Base-by-base conservation (phyloP, 2,113 vertebrate species). In the Octodon degus region DNA sequence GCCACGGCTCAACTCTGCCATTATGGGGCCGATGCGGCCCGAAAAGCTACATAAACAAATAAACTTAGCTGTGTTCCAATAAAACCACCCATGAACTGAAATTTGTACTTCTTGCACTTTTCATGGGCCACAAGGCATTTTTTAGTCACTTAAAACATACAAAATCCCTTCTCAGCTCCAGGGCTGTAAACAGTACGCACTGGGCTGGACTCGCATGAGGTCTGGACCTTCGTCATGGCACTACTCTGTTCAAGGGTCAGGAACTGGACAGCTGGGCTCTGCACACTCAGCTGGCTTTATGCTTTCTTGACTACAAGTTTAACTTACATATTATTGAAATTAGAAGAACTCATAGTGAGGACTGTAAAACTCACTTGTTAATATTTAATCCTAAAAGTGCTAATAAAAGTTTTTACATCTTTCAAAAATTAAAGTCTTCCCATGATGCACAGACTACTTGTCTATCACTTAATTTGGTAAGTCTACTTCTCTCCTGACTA, bases 351-450 rank as follows among this genome's bases (percentile, higher is more conserved):
- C 60, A 82, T 10, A 63, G 72, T 17, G 50, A 77, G 27, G 13
- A 53, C 32, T 37, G 50, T 25, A 5, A 87, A 72, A 84, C n/a
- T 16, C 53, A 58, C n/a, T 25, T 88, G 53, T 43, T 93, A 55
- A 86, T 50, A 94, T 82, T 37, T 86, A 81, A 79, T 53, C 58
- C 3, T 17, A 86, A 85, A 5, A 53, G 53, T 4, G 10, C 14
- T 37, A 50, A 94, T 50, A 55, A 58, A 82, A 58, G 9, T 34
- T 77, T 89, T 40, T 30, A 55, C 67, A 40, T 74, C n/a, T 70
- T 92, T 32, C 32, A 83, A 93, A 83, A 70, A 37, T 93, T 50
- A 65, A 84, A 70, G 40, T 81, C 82, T 87, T 91, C 19, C 82
- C 37, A 32, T 43, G 55, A 76, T 50, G 74, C 13, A 63, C 34